Conservation (phyloP, 2,113 vertebrate genomes). For the Bothrops jararaca region DNA sequence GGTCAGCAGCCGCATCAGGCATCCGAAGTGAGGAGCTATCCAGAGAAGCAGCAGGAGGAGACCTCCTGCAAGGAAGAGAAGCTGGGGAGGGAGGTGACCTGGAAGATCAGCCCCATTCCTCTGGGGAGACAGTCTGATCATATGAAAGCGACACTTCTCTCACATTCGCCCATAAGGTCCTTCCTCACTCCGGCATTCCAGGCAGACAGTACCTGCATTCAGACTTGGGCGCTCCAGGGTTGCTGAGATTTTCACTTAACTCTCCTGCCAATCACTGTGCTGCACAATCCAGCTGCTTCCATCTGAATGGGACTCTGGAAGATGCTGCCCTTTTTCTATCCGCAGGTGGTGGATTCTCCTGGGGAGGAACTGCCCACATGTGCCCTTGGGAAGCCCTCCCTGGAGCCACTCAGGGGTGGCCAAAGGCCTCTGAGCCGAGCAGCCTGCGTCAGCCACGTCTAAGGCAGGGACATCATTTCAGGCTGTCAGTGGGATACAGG, state of each 20-base stretch:
- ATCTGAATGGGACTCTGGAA: not conserved
- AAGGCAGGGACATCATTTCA: not conserved
- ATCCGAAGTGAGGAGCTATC: too few species aligned
- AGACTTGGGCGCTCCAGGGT: not conserved
- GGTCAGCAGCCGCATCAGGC: too few species aligned
- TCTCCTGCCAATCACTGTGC: not conserved
- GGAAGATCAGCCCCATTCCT: not conserved
- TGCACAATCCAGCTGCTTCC: not conserved
- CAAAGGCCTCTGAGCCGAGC: not conserved
- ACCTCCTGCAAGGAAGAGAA: not conserved
- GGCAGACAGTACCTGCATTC: not conserved
- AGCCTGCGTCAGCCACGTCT: accelerated
- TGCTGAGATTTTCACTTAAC: not conserved
- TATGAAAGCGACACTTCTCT: not conserved
- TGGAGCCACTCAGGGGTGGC: not conserved
- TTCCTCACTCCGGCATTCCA: not conserved
- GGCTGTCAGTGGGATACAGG: not conserved
- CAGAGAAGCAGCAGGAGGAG: not conserved
- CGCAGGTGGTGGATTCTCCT: not conserved
- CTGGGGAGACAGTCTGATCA: too few species aligned
- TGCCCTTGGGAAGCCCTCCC: not conserved
- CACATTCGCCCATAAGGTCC: not conserved
- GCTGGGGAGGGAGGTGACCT: not conserved
- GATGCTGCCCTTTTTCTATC: not conserved
- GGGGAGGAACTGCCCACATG: not conserved